phyloP scores from a whole-genome alignment of 35 echinoderm and acorn worm genomes.

The Strongylocentrotus purpuratus region DNA sequence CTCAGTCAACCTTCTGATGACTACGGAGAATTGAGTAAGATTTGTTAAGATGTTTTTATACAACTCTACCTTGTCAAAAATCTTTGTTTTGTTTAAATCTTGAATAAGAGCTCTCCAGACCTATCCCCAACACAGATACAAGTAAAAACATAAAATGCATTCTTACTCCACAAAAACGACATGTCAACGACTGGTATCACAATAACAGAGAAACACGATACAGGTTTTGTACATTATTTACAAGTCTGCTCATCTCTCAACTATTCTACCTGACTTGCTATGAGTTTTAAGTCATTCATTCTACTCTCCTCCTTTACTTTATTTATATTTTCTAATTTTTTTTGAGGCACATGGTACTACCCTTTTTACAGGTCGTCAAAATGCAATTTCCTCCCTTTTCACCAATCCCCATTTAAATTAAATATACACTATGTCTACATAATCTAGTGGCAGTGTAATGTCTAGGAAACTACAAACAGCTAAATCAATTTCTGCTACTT shows the following conservation, averaged over 20 bases:
- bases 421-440: background rate
- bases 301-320: background rate
- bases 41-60: too few relatives aligned
- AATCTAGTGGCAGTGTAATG: background rate
- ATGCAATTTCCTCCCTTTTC: background rate
- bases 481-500: background rate
- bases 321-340: background rate
- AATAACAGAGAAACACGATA: conserved; percentile 51
- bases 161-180: background rate
- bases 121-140: background rate
- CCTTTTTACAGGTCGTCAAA: background rate
- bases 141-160: background rate
- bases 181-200: conserved; percentile 35
- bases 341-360: background rate
- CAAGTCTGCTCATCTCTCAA: conserved; percentile 27
- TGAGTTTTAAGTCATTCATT: conserved; percentile 17
- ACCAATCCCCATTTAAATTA: background rate
- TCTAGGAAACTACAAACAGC: background rate
- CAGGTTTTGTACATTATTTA: conserved; percentile 49
- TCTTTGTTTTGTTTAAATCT: background rate
- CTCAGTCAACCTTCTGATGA: too few relatives aligned
- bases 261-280: conserved; percentile 16
- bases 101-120: background rate
- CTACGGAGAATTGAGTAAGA: too few relatives aligned
- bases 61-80: background rate